phyloP scores from a whole-genome alignment of 2,113 vertebrate genomes.

The Strix aluco region DNA sequence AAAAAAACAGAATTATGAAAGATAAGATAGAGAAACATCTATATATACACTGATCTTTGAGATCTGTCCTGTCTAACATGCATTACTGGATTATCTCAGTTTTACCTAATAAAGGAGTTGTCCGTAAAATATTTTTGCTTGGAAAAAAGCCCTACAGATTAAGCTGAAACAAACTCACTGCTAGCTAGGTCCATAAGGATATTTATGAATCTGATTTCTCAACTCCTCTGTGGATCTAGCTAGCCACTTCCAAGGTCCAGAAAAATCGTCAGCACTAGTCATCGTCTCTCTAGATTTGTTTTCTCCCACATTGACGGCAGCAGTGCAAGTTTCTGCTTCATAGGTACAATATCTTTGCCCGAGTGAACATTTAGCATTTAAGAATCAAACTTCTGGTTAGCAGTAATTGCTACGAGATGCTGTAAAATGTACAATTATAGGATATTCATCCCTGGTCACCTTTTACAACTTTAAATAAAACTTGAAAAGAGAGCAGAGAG shows the following conservation, averaged over 20 bases:
- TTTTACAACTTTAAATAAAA: background rate
- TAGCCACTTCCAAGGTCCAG: background rate
- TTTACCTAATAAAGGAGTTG: background rate
- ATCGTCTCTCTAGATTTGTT: background rate
- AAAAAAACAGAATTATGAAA: constrained; percentile 29
- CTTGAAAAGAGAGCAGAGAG: background rate
- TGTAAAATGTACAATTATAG: background rate
- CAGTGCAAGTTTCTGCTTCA: background rate
- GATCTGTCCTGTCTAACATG: background rate
- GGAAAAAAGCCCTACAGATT: background rate
- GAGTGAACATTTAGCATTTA: background rate
- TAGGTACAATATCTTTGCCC: background rate
- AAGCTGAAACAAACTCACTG: background rate
- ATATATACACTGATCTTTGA: background rate
- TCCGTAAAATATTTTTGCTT: background rate
- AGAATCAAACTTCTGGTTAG: background rate
- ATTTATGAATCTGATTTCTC: background rate
- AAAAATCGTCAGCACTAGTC: background rate
- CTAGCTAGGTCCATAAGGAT: background rate
- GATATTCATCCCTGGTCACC: background rate
- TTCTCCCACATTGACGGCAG: background rate
- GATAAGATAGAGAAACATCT: constrained; percentile 2
- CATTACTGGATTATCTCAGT: background rate
- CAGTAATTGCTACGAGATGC: background rate
- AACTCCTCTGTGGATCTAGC: background rate